Conservation (phyloP, 1,140 invertebrate species). For the Kradibia gibbosae region DNA sequence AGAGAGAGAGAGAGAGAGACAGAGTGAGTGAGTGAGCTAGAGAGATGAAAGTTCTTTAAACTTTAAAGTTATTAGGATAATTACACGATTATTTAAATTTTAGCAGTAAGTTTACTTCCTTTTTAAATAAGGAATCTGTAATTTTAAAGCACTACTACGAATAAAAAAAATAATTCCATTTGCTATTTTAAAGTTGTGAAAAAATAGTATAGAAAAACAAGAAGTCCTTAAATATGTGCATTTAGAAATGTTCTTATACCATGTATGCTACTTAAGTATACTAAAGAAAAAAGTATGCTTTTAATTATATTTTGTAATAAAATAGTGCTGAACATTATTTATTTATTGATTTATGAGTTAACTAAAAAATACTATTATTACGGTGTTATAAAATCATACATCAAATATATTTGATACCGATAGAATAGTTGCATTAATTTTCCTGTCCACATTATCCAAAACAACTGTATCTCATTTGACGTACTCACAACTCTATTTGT, state of each 20-base stretch:
- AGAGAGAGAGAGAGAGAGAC: neutral
- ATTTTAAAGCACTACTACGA: neutral
- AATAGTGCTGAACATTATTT: neutral
- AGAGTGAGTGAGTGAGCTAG: neutral
- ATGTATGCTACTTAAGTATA: neutral
- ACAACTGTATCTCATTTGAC: neutral
- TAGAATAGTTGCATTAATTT: constrained; percentile 1
- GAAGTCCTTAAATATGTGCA: neutral
- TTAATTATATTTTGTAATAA: neutral
- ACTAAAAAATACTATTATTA: neutral
- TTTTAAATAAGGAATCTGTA: neutral
- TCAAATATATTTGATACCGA: neutral
- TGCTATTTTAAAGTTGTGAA: neutral
- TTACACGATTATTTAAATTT: constrained; percentile 6
- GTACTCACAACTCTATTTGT: neutral
- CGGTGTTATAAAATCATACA: neutral
- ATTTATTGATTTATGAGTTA: neutral
- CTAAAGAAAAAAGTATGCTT: neutral
- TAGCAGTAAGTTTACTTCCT: neutral
- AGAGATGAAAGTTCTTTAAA: neutral
- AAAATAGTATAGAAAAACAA: neutral
- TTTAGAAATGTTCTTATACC: neutral
- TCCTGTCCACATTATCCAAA: neutral
- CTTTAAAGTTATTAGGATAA: constrained; percentile 13
- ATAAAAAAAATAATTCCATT: neutral